Evolutionary conservation across 2,888 invertebrate genomes (phyloP), one percentile per base, ranked within the genome.

Genomic region (Apamea epomidion): DNA sequence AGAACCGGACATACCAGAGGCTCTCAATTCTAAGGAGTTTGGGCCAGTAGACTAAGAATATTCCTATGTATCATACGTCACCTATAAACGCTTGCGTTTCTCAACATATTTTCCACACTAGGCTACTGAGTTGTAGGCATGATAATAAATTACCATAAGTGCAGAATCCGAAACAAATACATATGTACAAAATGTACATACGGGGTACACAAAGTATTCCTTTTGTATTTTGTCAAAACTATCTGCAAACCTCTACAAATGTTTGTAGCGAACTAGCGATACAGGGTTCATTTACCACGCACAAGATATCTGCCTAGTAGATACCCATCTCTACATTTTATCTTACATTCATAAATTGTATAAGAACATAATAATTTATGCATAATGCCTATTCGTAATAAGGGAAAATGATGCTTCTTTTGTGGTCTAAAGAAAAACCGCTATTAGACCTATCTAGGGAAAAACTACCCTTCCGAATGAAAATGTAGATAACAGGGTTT

Each of bases 101-200:
- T 8, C 7, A 68, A 25, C 54, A 69, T 51, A 81, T 69, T 29
- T 54, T 25, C 3, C 32, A 58, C 37, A 45, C 68, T 84, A 58
- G 54, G 18, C 58, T 81, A 48, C 42, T 1, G 37, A 84, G 81
- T 64, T 64, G 62, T 64, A 84, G 79, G 29, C 45, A 29, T 48
- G 69, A 64, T 70, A 81, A 81, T 58, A 81, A 84, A 84, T 81
- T 42, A 70, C 79, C 16, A 62, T 69, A 84, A 80, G 81, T 80
- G 84, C 58, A 58, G 16, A 48, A 64, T 25, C 80, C 80, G 58
- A 64, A 69, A 79, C 62, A 84, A 78, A 78, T 54, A 78, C 18
- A 10, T 37, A 14, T 37, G 32, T 54, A 54, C 8, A 32, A 29
- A 18, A 16, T 21, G 21, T 54, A 54, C 8, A 54, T 12, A 45